Evolutionary conservation across 2,888 invertebrate species (phyloP), one percentile per base, ranked within the genome.

Genomic region (Euzophera pinguis): DNA sequence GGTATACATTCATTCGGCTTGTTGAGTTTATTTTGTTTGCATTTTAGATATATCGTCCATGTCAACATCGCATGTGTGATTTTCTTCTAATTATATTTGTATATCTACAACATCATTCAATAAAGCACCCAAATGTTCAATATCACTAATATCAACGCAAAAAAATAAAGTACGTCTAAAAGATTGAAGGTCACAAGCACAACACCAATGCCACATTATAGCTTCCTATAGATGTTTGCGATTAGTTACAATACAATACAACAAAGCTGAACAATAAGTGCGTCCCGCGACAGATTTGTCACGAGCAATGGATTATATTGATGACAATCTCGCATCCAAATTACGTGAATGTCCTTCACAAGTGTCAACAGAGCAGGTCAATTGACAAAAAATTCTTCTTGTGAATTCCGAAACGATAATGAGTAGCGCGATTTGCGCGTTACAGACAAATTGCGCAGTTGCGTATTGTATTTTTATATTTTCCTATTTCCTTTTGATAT

Each of bases 321-420:
- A 53, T 56, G 55, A 60, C 60, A 53, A 59, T 59, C 45, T 61
- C 62, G 64, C 61, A 62, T 61, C 59, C 58, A 57, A 66, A 66
- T 65, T 59, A 56, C 57, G 54, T 58, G 22, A 53, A 58, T 57
- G 78, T 75, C 76, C 78, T 81, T 78, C 67, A 60, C 41, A 34
- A 53, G 55, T 57, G 59, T 61, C 61, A 62, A 41, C 49, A 39
- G 38, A 50, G 39, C 38, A 50, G 29, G 27, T 50, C 45, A 45
- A 60, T 60, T 58, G 53, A 68, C 62, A 75, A 76, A 79, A 79
- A 79, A 69, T 38, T 3, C 58, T 60, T 57, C 65, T 67, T 65
- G 65, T 67, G 57, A 64, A 72, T 64, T 61, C 63, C 56, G 62
- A 57, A 55, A 57, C 55, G 55, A 39, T 58, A 62, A 63, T 67